Conservation (phyloP, 2,113 vertebrate genomes). For the Cardinalis cardinalis region DNA sequence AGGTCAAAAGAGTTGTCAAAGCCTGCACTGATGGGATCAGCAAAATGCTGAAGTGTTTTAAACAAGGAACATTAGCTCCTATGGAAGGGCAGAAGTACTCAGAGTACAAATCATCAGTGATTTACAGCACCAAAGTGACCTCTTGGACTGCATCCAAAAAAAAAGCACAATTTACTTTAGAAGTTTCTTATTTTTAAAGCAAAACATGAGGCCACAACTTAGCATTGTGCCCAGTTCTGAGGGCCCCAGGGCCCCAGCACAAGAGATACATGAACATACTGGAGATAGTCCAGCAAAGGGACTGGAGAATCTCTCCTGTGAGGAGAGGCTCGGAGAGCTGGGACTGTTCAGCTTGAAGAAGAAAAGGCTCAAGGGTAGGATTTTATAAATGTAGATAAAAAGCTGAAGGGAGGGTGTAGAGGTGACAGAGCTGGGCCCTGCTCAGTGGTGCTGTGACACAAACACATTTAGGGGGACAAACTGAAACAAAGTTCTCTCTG, state of each 20-base stretch:
- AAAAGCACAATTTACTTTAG: not conserved
- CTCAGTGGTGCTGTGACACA: not conserved
- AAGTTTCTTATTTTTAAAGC: not conserved
- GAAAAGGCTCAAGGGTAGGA: not conserved
- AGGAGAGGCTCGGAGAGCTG: not conserved
- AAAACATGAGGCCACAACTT: not conserved
- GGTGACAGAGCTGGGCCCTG: not conserved
- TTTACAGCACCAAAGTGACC: not conserved
- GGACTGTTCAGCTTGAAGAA: not conserved
- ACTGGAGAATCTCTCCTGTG: not conserved
- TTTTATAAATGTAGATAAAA: accelerated
- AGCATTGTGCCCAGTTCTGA: not conserved
- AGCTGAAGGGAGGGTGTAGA: not conserved
- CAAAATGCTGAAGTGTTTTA: not conserved
- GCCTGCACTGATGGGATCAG: not conserved
- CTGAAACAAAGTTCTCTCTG: not conserved
- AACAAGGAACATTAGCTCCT: not conserved
- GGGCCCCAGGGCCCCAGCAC: too few species aligned
- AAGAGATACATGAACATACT: not conserved
- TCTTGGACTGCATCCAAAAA: not conserved
- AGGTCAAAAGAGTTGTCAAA: not conserved
- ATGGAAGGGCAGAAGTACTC: not conserved
- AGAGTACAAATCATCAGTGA: not conserved
- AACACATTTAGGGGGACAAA: accelerated
- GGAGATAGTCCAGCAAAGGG: not conserved